Base-by-base conservation (phyloP, 1,140 invertebrate genomes). In the Camponotus pennsylvanicus region DNA sequence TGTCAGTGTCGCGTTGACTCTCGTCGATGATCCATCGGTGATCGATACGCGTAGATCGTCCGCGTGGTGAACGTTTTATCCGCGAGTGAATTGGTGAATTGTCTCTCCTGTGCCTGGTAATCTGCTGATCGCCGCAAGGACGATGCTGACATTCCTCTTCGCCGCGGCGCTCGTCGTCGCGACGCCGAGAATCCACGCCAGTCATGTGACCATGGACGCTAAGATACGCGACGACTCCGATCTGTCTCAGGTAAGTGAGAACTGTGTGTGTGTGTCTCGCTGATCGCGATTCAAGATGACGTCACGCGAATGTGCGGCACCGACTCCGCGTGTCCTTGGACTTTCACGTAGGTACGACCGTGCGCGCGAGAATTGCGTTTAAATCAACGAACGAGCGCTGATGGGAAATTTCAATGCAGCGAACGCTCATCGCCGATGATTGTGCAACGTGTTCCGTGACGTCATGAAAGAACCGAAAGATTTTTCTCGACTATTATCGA, bases 181-280 rank as follows among this genome's bases (percentile, higher is more conserved):
- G 49, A 52, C 49, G 49, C 49, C 49, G 79, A 75, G 70, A 49
- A 85, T 85, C 89, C 70, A 66, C 45, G 91, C 91, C 66, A 92
- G 49, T 66, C 88, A 84, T 18, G 85, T 85, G 71, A 92, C 94
- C 11, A 93, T 95, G n/a, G 92, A 95, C 67, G 92, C 90, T 27
- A 95, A 93, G 91, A 95, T 95, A 42, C 92, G 94, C 34, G 93
- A 94, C 27, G 95, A 95, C 85, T 84, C 93, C 66, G 92, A 95
- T 69, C 92, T 95, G 70, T 95, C 95, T 71, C 92, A 95, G 94
- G 95, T 95, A 78, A 88, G 71, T 7, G 71, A 7, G 32, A 13
- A 0, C n/a, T 49, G 7, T 4, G 13, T 3, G 3, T 27, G 32
- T 11, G 11, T 49, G 4, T 37, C 18, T 52, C 32, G 2, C 15